These are phyloP conservation scores for Avahi laniger DNA, from an alignment of 2,797 vertebrate species.

Conservation along the genomic window DNA sequence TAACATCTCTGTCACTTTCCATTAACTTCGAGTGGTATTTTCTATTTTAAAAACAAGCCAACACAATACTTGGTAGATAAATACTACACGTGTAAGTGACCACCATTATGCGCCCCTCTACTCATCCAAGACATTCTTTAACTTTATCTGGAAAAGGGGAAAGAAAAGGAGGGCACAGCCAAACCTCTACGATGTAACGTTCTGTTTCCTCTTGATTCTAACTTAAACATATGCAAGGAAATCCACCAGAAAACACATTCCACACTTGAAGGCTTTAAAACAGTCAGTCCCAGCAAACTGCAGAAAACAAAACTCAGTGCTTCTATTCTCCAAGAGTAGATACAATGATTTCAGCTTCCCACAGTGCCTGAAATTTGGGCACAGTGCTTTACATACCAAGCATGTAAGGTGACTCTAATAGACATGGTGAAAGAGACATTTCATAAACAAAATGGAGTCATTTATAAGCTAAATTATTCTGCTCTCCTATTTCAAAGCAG, in stretches of 20 bases:
- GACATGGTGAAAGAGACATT: not conserved
- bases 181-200: not conserved
- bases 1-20: not conserved
- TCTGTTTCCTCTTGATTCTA: not conserved
- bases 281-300: not conserved
- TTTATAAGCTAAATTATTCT: not conserved
- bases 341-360: not conserved
- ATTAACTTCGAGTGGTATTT: not conserved
- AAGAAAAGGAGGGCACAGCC: not conserved
- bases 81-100: not conserved
- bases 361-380: not conserved
- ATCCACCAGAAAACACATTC: not conserved
- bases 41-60: conserved; percentile 13
- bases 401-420: not conserved
- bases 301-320: not conserved
- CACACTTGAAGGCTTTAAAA: not conserved
- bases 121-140: not conserved
- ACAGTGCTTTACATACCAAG: not conserved
- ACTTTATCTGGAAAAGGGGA: not conserved
- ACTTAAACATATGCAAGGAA: not conserved
- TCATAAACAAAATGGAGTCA: conserved; percentile 12
- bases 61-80: not conserved
- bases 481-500: not conserved
- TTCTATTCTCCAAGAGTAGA: not conserved
- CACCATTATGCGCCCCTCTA: not conserved